These are phyloP conservation scores for Bubo bubo DNA, from an alignment of 2,113 vertebrate species.

Conservation along the genomic window DNA sequence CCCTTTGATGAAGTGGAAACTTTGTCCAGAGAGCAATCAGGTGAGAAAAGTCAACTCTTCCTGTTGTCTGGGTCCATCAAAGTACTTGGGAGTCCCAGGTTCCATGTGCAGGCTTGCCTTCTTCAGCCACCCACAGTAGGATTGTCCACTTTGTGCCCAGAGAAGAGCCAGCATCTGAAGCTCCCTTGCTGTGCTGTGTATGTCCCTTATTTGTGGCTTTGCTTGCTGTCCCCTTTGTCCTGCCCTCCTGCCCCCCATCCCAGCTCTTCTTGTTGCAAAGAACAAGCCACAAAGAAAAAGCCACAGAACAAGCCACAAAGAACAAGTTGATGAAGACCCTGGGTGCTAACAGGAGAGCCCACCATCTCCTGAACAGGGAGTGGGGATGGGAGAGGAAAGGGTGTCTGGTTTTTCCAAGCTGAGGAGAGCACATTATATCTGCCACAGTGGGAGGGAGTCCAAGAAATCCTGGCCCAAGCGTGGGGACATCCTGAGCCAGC, in stretches of 20 bases:
- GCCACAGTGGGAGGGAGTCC: neutral
- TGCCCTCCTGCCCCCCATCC: neutral
- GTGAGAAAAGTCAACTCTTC: neutral
- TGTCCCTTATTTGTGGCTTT: neutral
- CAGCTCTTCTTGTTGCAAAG: neutral
- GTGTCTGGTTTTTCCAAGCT: neutral
- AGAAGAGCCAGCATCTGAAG: neutral
- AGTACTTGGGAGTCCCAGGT: neutral
- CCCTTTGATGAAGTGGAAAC: neutral
- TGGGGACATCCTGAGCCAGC: neutral
- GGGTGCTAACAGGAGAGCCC: neutral
- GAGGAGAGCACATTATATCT: neutral
- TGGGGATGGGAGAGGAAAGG: neutral
- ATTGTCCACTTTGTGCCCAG: neutral
- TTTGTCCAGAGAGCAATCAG: neutral
- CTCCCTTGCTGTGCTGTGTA: neutral
- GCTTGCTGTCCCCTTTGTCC: neutral
- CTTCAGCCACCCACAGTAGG: neutral
- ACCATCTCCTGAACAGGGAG: neutral
- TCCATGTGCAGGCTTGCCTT: neutral
- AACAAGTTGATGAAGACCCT: neutral
- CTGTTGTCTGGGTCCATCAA: neutral
- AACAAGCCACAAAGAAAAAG: neutral
- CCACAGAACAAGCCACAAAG: neutral
- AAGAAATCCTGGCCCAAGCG: neutral